Evolutionary conservation across 2,797 vertebrate species (phyloP).

Genomic region (Catamblyrhynchus diadema): DNA sequence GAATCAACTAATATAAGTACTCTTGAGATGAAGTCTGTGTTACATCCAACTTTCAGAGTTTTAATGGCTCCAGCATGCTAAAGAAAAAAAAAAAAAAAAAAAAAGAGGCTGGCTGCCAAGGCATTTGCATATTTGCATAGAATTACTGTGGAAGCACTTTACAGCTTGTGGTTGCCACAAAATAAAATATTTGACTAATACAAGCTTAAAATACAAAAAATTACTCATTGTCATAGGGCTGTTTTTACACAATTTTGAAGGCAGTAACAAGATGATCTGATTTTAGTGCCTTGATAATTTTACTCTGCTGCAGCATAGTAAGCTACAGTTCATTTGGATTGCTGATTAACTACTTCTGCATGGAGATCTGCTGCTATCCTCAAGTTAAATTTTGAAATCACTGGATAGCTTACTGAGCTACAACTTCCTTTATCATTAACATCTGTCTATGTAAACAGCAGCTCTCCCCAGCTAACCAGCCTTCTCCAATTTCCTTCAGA

Average conservation of each 20-base stretch:
- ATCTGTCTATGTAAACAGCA: not conserved
- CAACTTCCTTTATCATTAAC: not conserved
- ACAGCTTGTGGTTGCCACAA: slow-evolving; percentile 6
- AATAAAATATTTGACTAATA: slow-evolving; percentile 7
- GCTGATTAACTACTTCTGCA: not conserved
- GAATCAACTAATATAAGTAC: not conserved
- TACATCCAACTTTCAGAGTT: not conserved
- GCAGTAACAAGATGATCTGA: not conserved
- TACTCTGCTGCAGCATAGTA: not conserved
- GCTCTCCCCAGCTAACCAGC: not conserved
- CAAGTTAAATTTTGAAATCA: not conserved
- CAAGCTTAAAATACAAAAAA: not conserved
- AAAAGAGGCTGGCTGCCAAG: not conserved
- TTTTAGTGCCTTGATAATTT: not conserved
- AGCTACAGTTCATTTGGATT: not conserved
- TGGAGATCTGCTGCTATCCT: not conserved
- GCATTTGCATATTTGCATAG: slow-evolving; percentile 20
- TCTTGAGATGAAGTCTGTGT: not conserved
- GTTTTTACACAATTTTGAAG: not conserved
- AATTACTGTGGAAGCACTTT: not conserved
- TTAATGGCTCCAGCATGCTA: not conserved
- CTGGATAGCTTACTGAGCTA: not conserved
- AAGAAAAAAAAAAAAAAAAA: not conserved
- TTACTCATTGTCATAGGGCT: not conserved
- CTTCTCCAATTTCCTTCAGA: not conserved